Base-by-base conservation (phyloP, 2,888 invertebrate genomes). In the Chaetogeoica ovagalla region DNA sequence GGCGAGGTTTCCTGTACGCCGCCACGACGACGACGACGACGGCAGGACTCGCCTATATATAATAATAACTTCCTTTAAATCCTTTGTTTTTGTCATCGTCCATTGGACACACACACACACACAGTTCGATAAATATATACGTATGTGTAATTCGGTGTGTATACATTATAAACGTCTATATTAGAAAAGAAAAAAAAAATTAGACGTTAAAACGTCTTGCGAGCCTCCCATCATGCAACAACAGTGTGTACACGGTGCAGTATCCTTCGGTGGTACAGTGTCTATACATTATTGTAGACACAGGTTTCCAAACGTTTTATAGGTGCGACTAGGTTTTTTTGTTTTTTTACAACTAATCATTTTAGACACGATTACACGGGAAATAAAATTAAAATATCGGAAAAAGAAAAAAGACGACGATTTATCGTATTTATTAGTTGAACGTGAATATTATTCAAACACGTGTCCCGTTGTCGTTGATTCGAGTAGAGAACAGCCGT, bases 51-150 rank as follows among this genome's bases (percentile, higher is more conserved):
- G 70, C 77, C 70, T 77, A 30, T 30, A 30, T 30, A 30, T 4
- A 30, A 30, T 30, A 39, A 70, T 55, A 75, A 55, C 77, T 77
- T 77, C 77, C 77, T 77, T 77, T 70, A 69, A 70, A 69, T 77
- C 77, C 77, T 77, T 77, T 77, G 77, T 77, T 70, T 77, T 77
- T 77, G 77, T 77, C 70, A 77, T 52, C 77, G 77, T 77, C 77
- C 69, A 77, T 77, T 77, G 77, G 77, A 62, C 19, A 55, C 52
- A 30, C 30, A 30, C 30, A 30, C 30, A 30, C 30, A 30, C 30
- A 77, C 62, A 21, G 23, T 70, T 70, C 62, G 48, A 70, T 76
- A 73, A 30, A 73, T 60, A 39, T 66, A 43, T 43, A 21, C 17
- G 19, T 55, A 69, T 5, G 13, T 48, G 13, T 48, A 17, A 30